phyloP scores from a whole-genome alignment of 2,888 invertebrate species.

The Antheraea yamamai region DNA sequence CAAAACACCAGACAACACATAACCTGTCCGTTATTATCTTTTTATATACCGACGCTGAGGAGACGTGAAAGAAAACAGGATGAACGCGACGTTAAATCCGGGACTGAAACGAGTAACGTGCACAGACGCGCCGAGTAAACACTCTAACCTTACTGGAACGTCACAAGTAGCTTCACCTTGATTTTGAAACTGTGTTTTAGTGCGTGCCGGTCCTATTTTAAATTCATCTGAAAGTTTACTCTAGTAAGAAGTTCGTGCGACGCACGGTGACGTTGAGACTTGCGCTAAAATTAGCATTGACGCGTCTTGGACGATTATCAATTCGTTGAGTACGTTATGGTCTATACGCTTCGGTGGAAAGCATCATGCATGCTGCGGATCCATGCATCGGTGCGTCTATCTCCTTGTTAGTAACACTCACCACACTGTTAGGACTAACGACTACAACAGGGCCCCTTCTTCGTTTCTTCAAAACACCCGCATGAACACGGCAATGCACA shows the following conservation, averaged over 20 bases:
- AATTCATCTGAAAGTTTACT: constrained; percentile 70
- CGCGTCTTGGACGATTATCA: constrained; percentile 37
- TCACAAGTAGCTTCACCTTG: constrained; percentile 76
- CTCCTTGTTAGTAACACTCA: constrained; percentile 72
- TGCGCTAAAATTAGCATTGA: constrained; percentile 61
- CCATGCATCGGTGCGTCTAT: constrained; percentile 59
- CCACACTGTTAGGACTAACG: constrained; percentile 75
- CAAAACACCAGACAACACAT: constrained; percentile 41
- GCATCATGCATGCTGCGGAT: constrained; percentile 56
- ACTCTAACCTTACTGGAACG: constrained; percentile 70
- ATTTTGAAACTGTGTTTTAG: constrained; percentile 77
- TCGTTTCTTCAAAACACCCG: constrained; percentile 56
- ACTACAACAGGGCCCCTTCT: constrained; percentile 53
- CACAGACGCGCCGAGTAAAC: constrained; percentile 58
- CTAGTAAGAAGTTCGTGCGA: constrained; percentile 74
- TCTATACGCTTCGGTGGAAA: constrained; percentile 43
- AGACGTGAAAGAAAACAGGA: constrained; percentile 52
- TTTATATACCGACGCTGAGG: constrained; percentile 43
- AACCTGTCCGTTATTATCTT: constrained; percentile 46
- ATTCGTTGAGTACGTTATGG: constrained; percentile 36
- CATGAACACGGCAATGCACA: constrained; percentile 72
- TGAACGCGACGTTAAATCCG: constrained; percentile 55
- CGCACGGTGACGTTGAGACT: constrained; percentile 54
- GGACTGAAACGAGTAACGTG: constrained; percentile 46
- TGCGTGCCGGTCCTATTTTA: constrained; percentile 74